These are phyloP conservation scores for Pangasianodon hypophthalmus DNA, from an alignment of 2,113 vertebrate genomes.

Conservation along the genomic window DNA sequence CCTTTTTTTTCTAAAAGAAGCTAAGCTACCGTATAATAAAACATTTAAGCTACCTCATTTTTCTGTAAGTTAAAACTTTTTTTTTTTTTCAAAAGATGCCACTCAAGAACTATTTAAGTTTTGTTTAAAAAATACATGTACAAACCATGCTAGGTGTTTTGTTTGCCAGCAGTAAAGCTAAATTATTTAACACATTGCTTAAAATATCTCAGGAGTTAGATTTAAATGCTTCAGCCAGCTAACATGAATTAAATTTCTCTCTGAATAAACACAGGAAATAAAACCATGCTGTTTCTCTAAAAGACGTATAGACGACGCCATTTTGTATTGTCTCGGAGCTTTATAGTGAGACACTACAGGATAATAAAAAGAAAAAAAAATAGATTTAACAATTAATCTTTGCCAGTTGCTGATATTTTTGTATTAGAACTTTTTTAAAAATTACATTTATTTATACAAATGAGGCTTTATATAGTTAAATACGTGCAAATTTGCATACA, in stretches of 20 bases:
- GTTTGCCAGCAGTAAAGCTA: not conserved
- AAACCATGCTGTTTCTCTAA: not conserved
- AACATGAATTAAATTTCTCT: too few relatives aligned
- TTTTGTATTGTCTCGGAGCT: not conserved
- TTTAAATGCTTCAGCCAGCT: too few relatives aligned
- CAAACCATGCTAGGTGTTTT: too few relatives aligned
- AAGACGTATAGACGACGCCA: not conserved
- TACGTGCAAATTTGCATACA: not conserved
- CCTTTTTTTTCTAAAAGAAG: not conserved
- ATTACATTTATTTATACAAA: too few relatives aligned
- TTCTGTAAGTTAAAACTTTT: not conserved
- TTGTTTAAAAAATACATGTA: too few relatives aligned
- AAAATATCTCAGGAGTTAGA: not conserved
- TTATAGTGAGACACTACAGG: too few relatives aligned
- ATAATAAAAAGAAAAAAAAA: too few relatives aligned
- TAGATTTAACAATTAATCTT: too few relatives aligned
- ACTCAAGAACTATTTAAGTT: too few relatives aligned
- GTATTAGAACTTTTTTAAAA: too few relatives aligned
- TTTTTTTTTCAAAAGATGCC: too few relatives aligned
- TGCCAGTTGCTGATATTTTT: too few relatives aligned
- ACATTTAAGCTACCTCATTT: not conserved
- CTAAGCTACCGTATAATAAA: not conserved
- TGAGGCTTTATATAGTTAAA: not conserved
- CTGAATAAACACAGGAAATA: not conserved
- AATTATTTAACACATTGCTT: not conserved